Percentiles rank a stretch among this genome's conserved stretches.
Conservation (phyloP, 2,113 vertebrate genomes). For the Bos indicus region DNA sequence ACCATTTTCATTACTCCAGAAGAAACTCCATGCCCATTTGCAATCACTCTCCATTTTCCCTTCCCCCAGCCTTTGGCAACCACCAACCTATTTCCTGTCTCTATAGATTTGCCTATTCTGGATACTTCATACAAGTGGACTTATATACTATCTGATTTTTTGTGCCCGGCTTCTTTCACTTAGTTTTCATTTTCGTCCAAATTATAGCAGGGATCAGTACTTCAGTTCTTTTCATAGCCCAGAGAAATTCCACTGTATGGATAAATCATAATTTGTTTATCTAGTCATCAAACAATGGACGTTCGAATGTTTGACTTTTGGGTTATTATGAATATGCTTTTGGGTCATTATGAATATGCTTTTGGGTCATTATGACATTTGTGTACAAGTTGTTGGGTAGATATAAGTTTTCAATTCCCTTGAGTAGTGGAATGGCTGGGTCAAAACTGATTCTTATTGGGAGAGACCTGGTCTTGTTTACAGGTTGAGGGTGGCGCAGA, state of each 20-base stretch:
- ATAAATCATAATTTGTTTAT: neutral
- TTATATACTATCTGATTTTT: neutral
- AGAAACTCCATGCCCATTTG: neutral
- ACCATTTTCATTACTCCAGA: neutral
- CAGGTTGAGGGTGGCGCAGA: neutral
- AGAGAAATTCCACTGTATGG: neutral
- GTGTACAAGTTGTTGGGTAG: neutral
- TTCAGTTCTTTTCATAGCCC: conserved; percentile 7
- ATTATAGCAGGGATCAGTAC: neutral
- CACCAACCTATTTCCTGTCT: neutral
- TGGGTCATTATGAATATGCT: neutral
- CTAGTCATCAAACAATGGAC: neutral
- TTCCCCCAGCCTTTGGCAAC: neutral
- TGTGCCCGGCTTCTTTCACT: neutral
- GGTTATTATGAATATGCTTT: neutral
- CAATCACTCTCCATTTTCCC: neutral
- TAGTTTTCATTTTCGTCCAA: neutral
- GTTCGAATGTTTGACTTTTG: neutral
- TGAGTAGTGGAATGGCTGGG: neutral
- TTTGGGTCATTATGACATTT: neutral
- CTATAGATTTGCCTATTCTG: neutral
- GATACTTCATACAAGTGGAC: neutral
- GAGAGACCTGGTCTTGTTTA: conserved; percentile 10
- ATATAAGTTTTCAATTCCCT: neutral
- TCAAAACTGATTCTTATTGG: neutral